Conservation (phyloP, 1,140 invertebrate species). For the Alviniconcha marisindica region DNA sequence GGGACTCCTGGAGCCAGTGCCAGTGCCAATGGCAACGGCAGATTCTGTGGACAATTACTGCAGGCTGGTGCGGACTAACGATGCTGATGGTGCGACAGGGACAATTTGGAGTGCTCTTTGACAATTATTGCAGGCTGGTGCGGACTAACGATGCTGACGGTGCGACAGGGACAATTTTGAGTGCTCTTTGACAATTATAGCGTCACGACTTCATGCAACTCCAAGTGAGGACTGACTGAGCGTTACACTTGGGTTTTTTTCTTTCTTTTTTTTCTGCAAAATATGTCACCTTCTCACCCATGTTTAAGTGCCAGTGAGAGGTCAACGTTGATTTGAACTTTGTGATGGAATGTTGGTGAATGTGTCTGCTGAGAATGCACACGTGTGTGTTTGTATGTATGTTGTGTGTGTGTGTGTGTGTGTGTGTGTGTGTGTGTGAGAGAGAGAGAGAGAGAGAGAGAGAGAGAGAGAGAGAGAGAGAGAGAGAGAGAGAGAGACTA, state of each 20-base stretch:
- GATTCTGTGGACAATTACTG: too few species aligned
- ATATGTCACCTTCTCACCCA: neutral
- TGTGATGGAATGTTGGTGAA: neutral
- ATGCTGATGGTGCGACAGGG: too few species aligned
- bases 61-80: too few species aligned
- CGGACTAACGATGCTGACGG: too few species aligned
- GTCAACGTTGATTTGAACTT: too few species aligned
- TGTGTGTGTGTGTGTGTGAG: neutral
- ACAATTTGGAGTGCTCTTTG: too few species aligned
- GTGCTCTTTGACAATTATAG: too few species aligned
- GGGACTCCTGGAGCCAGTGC: too few species aligned
- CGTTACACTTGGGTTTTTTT: neutral
- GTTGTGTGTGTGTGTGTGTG: constrained; percentile 15
- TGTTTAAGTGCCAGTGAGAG: neutral
- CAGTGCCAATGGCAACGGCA: too few species aligned
- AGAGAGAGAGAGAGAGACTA: neutral
- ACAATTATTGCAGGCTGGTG: too few species aligned
- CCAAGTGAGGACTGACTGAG: neutral
- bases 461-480: neutral
- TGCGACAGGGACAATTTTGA: too few species aligned
- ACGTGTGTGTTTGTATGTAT: neutral
- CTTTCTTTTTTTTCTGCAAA: neutral
- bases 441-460: neutral
- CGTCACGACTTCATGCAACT: neutral
- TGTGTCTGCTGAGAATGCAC: neutral